Base-by-base conservation (phyloP, 2,888 invertebrate species). In the Microctonus brassicae region DNA sequence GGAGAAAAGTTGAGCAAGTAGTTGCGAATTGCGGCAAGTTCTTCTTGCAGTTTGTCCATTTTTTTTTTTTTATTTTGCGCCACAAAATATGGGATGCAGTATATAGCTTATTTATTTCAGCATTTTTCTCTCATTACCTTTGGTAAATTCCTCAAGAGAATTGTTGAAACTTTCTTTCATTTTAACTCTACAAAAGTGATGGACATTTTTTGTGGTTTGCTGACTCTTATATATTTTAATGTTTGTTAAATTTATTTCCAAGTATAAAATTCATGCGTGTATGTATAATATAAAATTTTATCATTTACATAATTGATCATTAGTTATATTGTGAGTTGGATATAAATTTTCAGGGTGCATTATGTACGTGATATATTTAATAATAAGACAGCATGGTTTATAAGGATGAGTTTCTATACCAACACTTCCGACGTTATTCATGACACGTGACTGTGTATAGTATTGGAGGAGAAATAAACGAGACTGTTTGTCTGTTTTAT, bases 21-120 rank as follows among this genome's bases (percentile, higher is more conserved):
- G 36, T 55, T 34, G 57, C 26, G n/a, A 66, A 66, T 53, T 64
- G 57, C 57, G 24, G 55, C 24, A 9, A 57, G 57, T 57, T 66
- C 24, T 22, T 17, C 55, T n/a, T 34, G 52, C 24, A 11, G 29
- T 53, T 33, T 13, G 20, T 22, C 17, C 26, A 39, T 22, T 34
- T 64, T 34, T 22, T 33, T 64, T 24, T 34, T 53, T 53, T 34
- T 17, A 22, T 55, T 65, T 20, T 34, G 22, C 36, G 6, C n/a
- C n/a, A 11, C n/a, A 42, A n/a, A 2, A n/a, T n/a, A 3, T n/a
- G n/a, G 3, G 4, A 13, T 13, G 2, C 42, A 17, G 5, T 13
- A 13, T 42, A 13, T 42, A 17, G 10, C 3, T 2, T 13, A 42
- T 3, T 3, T 42, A 42, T 13, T 11, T 42, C 1, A 3, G n/a